Evolutionary conservation across 64 coral and sea anemone species (phyloP), one percentile per base, ranked within the genome.

Genomic region (Hydrozoanthus tunicans): DNA sequence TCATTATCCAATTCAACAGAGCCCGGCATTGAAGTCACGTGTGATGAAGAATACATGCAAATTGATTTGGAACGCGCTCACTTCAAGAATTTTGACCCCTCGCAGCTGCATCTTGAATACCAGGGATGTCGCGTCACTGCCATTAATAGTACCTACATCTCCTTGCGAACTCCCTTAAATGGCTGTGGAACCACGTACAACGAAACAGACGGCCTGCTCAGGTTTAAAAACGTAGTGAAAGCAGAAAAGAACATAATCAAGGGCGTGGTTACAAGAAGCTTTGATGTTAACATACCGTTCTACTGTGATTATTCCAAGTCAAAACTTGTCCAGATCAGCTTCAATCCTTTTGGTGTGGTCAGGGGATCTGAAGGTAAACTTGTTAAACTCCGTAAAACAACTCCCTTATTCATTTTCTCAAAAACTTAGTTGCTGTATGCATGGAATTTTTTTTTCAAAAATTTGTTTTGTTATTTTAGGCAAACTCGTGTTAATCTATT

Each of bases 271-370:
- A 94, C 93, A 8, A 72, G 93, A 9, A 67, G 58, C 27, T 90
- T 71, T 53, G 89, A 91, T 59, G 81, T 94, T 71, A 4, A 81
- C 54, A 65, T 94, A 12, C 62, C 81, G 60, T 94, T 94, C 11
- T 78, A 94, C 24, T 94, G 93, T 66, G 81, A 68, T 74, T 94
- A 94, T 52, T 91, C 80, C 11, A 94, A 86, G 83, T 72, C 66
- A 17, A 86, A 68, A 52, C 7, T 73, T 72, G 66, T 86, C n/a
- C 83, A 58, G 14, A 67, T 86, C 10, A 86, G 67, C 83, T 86
- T 86, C 56, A 86, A 57, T 9, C 83, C 83, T 27, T 86, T 86
- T 53, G 83, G 83, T 13, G 32, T 24, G 24, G 27, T 73, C 53
- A 73, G 7, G 1, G 83, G 67, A 72, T 73, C 6, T 86, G 83